phyloP scores from a whole-genome alignment of 2,113 vertebrate species.

The Silurus meridionalis region DNA sequence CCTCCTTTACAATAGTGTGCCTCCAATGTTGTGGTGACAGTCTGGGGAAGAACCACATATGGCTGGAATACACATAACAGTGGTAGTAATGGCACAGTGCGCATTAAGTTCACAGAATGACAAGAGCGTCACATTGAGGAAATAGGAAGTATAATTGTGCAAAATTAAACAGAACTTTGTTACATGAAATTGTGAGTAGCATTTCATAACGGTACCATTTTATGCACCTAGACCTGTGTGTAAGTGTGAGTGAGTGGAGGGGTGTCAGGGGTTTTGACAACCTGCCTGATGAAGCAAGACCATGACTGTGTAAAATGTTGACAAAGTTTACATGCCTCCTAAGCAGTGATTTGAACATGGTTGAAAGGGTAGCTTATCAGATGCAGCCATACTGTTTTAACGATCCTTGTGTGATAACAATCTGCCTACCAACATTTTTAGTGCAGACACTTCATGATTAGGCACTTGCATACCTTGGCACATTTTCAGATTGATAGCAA shows the following conservation, averaged over 20 bases:
- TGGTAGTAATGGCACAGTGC: not conserved
- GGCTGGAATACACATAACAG: not conserved
- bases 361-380: not conserved
- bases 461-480: not conserved
- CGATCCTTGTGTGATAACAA: not conserved
- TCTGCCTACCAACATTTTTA: not conserved
- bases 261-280: too few species aligned
- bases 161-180: not conserved
- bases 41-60: too few species aligned
- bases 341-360: slow-evolving; percentile 1
- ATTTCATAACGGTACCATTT: not conserved
- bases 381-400: not conserved
- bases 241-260: not conserved
- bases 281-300: not conserved
- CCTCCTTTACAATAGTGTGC: too few species aligned
- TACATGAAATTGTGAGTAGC: not conserved
- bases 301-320: not conserved
- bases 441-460: slow-evolving; percentile 4
- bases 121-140: not conserved
- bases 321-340: not conserved
- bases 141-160: not conserved
- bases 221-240: not conserved
- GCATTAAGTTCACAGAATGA: not conserved
- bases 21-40: too few species aligned
- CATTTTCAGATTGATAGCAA: not conserved